Base-by-base conservation (phyloP, 2,797 vertebrate species). In the Gouania willdenowi region DNA sequence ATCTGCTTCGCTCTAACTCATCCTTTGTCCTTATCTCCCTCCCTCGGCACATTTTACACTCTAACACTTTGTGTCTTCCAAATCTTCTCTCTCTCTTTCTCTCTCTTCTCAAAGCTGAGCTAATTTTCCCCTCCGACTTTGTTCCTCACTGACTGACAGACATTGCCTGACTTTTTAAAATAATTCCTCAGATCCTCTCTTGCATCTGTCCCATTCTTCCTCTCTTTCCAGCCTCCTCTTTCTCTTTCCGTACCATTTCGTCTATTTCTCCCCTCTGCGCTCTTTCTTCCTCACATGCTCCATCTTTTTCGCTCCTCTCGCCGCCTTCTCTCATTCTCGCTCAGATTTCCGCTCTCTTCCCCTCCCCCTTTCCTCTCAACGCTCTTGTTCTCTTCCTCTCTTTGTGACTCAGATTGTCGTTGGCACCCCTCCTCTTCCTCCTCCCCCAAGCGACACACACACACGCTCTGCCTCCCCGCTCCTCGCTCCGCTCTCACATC, bases 371-470 rank as follows among this genome's bases (percentile, higher is more conserved):
- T 71, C 66, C 79, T 75, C 70, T 73, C 68, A 31, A 57, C 67
- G 31, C 68, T 75, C 64, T 68, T 66, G 75, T 68, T 81, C 77
- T 83, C 73, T 82, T 81, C 80, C 82, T 77, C 78, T 81, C 80
- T 86, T 84, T 83, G 79, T 86, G 79, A 84, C 79, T 84, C 81
- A 86, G 80, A 83, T 84, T 82, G 78, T 81, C 77, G 71, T 66
- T 79, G 75, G 71, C 81, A 73, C 61, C 75, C 71, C 75, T 57
- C 61, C 56, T 29, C 38, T 41, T 18, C 44, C 54, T 35, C 52
- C 27, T 41, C 36, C 43, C 26, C 47, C 10, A 24, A 11, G 41
- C 8, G 43, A n/a, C 36, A 5, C 38, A 4, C 39, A 5, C 10
- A 10, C 12, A 4, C 44, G 5, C 41, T 2, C 15, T 13, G 18